phyloP scores from a whole-genome alignment of 2,888 invertebrate species.

The Limnephilus auricula region DNA sequence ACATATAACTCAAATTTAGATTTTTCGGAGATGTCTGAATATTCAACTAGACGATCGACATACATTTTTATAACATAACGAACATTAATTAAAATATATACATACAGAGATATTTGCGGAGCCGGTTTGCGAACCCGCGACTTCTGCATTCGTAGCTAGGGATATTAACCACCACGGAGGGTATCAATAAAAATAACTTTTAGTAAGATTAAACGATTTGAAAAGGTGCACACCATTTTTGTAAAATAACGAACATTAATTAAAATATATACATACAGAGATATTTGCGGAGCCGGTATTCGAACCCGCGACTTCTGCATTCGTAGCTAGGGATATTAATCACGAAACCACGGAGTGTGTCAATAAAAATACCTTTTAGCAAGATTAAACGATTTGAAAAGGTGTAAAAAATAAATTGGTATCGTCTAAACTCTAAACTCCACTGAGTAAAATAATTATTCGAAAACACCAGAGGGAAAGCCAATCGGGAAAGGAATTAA shows the following conservation, averaged over 20 bases:
- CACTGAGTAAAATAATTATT: background rate
- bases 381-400: no score
- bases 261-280: no score
- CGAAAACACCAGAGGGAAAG: background rate
- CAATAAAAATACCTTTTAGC: no score
- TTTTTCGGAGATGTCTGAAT: no score
- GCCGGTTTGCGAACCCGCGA: background rate
- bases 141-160: background rate
- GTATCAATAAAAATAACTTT: no score
- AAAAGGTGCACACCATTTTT: background rate
- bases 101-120: no score
- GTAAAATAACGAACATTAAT: background rate
- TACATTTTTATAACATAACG: background rate
- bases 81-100: background rate
- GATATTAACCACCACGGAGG: background rate
- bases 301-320: background rate
- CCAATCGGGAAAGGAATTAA: conserved; percentile 10
- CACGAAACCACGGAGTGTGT: no score
- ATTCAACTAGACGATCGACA: no score
- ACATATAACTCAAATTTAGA: no score
- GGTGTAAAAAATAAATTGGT: background rate
- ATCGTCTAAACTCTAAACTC: background rate
- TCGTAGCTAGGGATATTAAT: background rate
- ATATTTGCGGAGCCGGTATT: background rate
- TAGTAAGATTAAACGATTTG: no score